Conservation (phyloP, 2,797 vertebrate species). For the Myotis findleyi region DNA sequence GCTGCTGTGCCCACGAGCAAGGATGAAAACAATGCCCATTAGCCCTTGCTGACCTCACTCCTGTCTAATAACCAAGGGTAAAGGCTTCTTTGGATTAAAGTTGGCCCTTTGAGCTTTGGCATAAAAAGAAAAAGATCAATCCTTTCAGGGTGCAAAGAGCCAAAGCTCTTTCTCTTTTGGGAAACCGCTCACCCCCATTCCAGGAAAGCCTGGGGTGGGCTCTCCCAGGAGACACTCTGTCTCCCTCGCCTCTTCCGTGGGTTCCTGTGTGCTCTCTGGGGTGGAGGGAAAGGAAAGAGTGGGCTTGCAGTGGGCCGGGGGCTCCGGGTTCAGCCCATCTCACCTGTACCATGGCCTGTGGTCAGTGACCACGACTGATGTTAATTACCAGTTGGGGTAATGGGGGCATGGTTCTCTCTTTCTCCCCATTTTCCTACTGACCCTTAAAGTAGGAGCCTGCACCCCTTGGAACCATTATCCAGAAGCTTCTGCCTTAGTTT, state of each 20-base stretch:
- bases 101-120: slow-evolving; percentile 45
- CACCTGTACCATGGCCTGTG: fast-evolving
- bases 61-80: background rate
- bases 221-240: background rate
- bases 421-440: background rate
- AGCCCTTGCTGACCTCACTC: slow-evolving; percentile 42
- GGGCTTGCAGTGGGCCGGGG: background rate
- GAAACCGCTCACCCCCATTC: background rate
- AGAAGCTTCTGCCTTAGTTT: background rate
- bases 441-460: background rate
- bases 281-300: fast-evolving
- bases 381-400: background rate
- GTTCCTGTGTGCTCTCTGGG: background rate
- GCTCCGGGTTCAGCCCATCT: background rate
- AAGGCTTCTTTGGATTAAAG: slow-evolving; percentile 12
- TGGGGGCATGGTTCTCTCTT: background rate
- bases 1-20: background rate
- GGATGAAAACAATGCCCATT: background rate
- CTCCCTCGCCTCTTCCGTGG: background rate
- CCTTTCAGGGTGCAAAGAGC: background rate
- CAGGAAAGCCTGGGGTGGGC: slow-evolving; percentile 28
- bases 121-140: slow-evolving; percentile 51
- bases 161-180: slow-evolving; percentile 20
- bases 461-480: background rate
- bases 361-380: background rate